Evolutionary conservation across 2,888 invertebrate genomes (phyloP).

Genomic region (Platycheirus rosarum): DNA sequence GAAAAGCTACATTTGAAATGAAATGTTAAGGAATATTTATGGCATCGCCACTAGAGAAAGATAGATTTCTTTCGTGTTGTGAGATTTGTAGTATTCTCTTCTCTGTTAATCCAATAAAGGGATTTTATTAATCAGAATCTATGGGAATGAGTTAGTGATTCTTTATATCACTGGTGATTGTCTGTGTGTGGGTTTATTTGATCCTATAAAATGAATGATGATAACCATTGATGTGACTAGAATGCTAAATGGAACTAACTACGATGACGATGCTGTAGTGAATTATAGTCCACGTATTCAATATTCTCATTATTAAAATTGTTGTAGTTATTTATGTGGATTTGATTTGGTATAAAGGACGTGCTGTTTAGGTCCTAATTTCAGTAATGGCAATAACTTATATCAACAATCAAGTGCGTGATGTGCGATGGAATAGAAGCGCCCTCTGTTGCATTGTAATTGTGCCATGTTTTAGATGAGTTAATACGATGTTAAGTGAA

Average conservation of each 20-base stretch:
- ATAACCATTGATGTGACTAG: conserved; percentile 62
- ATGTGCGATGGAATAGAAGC: conserved; percentile 47
- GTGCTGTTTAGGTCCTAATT: conserved; percentile 8
- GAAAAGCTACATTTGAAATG: conserved; percentile 39
- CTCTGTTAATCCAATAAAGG: conserved; percentile 66
- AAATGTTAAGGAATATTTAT: conserved; percentile 71
- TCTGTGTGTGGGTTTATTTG: conserved; percentile 27
- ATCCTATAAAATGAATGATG: conserved; percentile 65
- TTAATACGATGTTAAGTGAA: conserved; percentile 52
- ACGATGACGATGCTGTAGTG: conserved; percentile 7
- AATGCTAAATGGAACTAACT: conserved; percentile 38
- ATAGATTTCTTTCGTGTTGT: conserved; percentile 41
- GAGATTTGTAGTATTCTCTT: background rate
- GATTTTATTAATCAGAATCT: conserved; percentile 70
- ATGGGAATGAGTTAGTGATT: conserved; percentile 17
- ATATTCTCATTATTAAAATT: conserved; percentile 72
- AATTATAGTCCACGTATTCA: conserved; percentile 70
- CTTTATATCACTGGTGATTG: background rate
- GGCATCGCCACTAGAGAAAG: conserved; percentile 39
- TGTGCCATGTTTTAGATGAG: conserved; percentile 46
- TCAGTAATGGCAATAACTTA: conserved; percentile 53
- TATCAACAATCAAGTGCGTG: conserved; percentile 57
- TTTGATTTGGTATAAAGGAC: conserved; percentile 9
- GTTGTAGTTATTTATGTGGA: conserved; percentile 49
- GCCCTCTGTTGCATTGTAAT: conserved; percentile 45